A percentile compares a stretch with the other conserved stretches of the same genome.
Evolutionary conservation across 1,140 invertebrate species (phyloP).

Genomic region (Nomia melanderi): DNA sequence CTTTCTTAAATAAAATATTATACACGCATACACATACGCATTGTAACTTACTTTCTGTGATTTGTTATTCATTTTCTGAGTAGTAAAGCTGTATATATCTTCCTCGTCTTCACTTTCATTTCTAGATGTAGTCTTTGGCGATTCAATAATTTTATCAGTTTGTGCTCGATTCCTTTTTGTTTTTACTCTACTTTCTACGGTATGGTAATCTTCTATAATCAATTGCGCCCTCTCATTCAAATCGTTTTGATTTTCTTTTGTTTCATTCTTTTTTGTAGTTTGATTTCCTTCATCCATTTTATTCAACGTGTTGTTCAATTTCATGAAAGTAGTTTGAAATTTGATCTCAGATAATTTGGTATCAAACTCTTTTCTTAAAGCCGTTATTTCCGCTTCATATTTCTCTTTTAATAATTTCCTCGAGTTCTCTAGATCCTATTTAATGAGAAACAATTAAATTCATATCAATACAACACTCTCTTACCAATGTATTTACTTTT

Average conservation of each 20-base stretch:
- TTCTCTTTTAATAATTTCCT: constrained; percentile 15
- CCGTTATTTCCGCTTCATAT: background rate
- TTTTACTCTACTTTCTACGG: background rate
- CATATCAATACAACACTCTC: background rate
- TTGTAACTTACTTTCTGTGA: constrained; percentile 14
- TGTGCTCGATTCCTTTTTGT: background rate
- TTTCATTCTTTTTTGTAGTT: background rate
- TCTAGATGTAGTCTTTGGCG: background rate
- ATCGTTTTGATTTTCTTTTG: background rate
- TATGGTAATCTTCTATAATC: background rate
- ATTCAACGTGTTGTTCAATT: constrained; percentile 7
- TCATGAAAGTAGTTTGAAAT: background rate
- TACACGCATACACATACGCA: background rate
- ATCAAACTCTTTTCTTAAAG: constrained; percentile 25
- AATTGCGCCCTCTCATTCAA: background rate
- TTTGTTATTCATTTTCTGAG: background rate
- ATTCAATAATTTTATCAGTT: background rate
- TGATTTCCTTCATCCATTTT: background rate
- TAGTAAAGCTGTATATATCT: constrained; percentile 16
- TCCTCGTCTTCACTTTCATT: background rate
- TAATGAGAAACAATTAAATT: background rate
- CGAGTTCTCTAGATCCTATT: constrained; percentile 5
- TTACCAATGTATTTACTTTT: background rate
- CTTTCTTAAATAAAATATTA: background rate
- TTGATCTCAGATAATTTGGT: constrained; percentile 5